These are phyloP conservation scores for Onchidella celtica DNA, from an alignment of 2,888 invertebrate species.

Conservation along the genomic window DNA sequence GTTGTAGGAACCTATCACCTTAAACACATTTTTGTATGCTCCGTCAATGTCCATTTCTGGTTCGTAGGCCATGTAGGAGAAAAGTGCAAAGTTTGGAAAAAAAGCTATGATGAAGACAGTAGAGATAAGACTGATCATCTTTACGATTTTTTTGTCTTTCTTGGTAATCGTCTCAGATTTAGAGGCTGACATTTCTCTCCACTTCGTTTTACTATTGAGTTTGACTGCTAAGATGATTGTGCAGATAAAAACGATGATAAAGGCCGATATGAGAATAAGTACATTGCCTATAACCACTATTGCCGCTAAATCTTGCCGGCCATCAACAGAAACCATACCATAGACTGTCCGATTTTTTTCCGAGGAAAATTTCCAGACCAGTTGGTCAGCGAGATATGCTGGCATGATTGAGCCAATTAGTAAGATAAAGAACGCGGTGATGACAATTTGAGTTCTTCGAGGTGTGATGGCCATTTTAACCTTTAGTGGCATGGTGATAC, in stretches of 20 bases:
- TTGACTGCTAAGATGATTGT: not conserved
- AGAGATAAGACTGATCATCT: not conserved
- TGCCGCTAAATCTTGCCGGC: not conserved
- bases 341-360: not conserved
- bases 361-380: not conserved
- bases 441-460: not conserved
- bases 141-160: not conserved
- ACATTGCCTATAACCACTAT: not conserved
- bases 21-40: slow-evolving; percentile 9
- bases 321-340: not conserved
- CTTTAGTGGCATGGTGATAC: slow-evolving; percentile 20
- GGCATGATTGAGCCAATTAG: not conserved
- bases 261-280: not conserved
- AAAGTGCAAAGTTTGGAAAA: not conserved
- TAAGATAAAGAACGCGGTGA: not conserved
- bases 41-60: not conserved
- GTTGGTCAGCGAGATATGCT: not conserved
- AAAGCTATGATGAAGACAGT: not conserved
- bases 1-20: not conserved
- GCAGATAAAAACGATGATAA: not conserved
- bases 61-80: not conserved
- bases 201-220: not conserved
- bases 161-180: not conserved
- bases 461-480: not conserved
- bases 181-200: not conserved